Evolutionary conservation across 2,888 invertebrate genomes (phyloP), one percentile per base, ranked within the genome.

Genomic region (Ommatoiulus sabulosus): DNA sequence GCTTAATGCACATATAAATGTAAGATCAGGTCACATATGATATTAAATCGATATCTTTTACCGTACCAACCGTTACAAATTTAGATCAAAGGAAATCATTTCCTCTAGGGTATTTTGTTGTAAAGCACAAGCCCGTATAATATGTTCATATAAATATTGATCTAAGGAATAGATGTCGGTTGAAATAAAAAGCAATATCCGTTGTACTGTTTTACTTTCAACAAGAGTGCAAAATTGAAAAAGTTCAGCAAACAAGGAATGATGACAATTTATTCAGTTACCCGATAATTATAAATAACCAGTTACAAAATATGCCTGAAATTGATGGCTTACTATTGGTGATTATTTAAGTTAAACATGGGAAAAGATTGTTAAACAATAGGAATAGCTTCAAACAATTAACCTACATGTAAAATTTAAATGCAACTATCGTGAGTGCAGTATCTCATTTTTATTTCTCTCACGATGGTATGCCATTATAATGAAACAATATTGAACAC

Each of bases 221-320:
- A 63, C 20, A 63, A 20, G 63, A 63, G 63, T 20, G 72, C 72
- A 72, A 24, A 72, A 72, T 24, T 72, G 72, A 72, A 72, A 72
- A 72, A 72, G 24, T 8, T 72, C 72, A 10, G 72, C 72, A 72
- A 72, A 72, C 72, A 72, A 7, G 24, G 57, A 24, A 72, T 24
- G 72, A 72, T 72, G 24, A 72, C 24, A 72, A 10, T 72, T 72
- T 12, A 24, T 24, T 72, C 24, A 72, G 10, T 10, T 10, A 72
- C 7, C 8, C 57, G 24, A 72, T 24, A 24, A 24, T 72, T n/a
- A 72, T 8, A 72, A 5, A 72, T 72, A 72, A 72, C 72, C 24
- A 24, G 8, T 7, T 20, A 72, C n/a, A 72, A 72, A 63, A 72
- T 57, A n/a, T 17, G 0, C 57, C 57, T 7, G 3, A 12, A n/a